Conservation (phyloP, 2,888 invertebrate genomes). For the Drosophila meridiana region DNA sequence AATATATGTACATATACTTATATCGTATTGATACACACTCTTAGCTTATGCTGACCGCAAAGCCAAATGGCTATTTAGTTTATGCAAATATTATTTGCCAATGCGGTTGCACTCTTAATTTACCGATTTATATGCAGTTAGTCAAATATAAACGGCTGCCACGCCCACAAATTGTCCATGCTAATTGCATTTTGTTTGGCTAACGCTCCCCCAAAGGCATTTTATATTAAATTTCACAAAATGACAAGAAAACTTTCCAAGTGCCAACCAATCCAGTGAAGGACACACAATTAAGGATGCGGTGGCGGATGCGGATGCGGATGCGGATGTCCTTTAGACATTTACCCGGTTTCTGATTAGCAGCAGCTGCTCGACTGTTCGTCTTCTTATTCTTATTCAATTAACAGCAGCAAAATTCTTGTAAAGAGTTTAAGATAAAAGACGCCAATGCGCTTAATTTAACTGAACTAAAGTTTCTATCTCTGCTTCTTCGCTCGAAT, state of each 20-base stretch:
- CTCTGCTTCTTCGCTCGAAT: background rate
- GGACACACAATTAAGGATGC: conserved; percentile 38
- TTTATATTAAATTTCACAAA: conserved; percentile 44
- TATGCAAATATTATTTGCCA: conserved; percentile 51
- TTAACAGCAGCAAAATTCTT: conserved; percentile 17
- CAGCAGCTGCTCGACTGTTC: conserved; percentile 12
- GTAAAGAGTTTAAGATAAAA: background rate
- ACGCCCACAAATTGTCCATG: conserved; percentile 39
- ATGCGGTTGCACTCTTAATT: conserved; percentile 47
- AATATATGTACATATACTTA: background rate
- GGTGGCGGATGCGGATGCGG: conserved; percentile 9
- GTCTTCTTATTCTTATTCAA: conserved; percentile 12
- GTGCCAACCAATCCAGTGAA: conserved; percentile 30
- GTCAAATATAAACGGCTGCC: conserved; percentile 29
- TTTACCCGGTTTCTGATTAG: conserved; percentile 23
- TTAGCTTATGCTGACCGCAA: conserved; percentile 37
- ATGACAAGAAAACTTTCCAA: conserved; percentile 31
- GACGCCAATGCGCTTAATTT: conserved; percentile 1
- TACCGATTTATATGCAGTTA: conserved; percentile 29
- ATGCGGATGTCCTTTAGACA: conserved; percentile 24
- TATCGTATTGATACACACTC: background rate
- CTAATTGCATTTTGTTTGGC: conserved; percentile 65
- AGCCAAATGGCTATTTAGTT: conserved; percentile 31
- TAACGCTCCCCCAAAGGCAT: conserved; percentile 23
- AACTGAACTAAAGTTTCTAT: background rate